Evolutionary conservation across 2,113 vertebrate genomes (phyloP).

Genomic region (Zosterops borbonicus): DNA sequence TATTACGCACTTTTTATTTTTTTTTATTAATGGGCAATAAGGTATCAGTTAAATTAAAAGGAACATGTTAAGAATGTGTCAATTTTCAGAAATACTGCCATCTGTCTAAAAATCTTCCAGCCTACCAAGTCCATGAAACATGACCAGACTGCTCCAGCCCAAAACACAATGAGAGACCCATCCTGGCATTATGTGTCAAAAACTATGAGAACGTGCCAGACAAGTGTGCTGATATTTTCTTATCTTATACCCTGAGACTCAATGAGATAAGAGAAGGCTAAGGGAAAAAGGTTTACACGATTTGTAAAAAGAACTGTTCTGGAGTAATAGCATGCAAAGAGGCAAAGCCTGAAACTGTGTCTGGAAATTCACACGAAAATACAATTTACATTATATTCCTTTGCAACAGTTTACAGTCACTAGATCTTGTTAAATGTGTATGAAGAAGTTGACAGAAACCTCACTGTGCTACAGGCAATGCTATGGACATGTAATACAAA

Average conservation of each 20-base stretch:
- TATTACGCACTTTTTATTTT: neutral
- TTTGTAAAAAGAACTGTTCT: neutral
- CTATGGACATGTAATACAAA: neutral
- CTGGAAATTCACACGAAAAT: neutral
- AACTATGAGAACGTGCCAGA: neutral
- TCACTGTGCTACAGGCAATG: neutral
- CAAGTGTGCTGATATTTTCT: neutral
- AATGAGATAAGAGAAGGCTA: neutral
- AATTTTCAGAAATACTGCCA: neutral
- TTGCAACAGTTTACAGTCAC: neutral
- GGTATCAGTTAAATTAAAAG: neutral
- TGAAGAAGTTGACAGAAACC: neutral
- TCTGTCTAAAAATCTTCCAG: neutral
- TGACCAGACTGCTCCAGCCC: neutral
- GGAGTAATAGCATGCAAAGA: neutral
- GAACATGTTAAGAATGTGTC: neutral
- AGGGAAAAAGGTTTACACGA: neutral
- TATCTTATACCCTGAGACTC: neutral
- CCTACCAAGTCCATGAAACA: neutral
- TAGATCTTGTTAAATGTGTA: too few species aligned
- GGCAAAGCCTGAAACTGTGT: neutral
- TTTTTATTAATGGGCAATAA: neutral
- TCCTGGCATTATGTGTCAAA: neutral
- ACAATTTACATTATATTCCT: neutral
- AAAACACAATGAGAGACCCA: neutral